Evolutionary conservation across 2,888 invertebrate species (phyloP).

Genomic region (Onthophagus sagittarius): DNA sequence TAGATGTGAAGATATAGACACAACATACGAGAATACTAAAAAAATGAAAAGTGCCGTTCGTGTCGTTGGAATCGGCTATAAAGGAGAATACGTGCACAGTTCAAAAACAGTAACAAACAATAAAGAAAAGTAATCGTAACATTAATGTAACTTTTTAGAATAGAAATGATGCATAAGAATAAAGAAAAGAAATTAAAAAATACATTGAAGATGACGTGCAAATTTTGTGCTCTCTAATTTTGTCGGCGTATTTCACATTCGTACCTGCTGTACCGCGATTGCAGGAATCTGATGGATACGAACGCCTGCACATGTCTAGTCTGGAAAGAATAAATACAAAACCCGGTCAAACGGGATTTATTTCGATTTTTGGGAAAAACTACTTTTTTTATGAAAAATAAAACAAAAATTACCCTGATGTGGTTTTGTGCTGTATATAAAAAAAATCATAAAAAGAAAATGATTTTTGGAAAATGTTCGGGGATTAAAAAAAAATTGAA

Average conservation of each 20-base stretch:
- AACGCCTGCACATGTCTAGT: conserved; percentile 98
- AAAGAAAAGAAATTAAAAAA: conserved; percentile 14
- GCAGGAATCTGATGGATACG: conserved; percentile 91
- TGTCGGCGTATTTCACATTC: conserved; percentile 23
- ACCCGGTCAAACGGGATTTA: conserved; percentile 36
- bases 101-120: conserved; percentile 11
- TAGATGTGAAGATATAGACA: too few species aligned
- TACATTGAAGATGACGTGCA: conserved; percentile 18
- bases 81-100: conserved; percentile 3
- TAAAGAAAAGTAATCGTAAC: too few species aligned
- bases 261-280: conserved; percentile 98
- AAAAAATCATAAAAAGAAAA: conserved; percentile 9
- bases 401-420: not conserved
- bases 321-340: conserved; percentile 60
- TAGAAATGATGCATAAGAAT: conserved; percentile 16
- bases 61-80: not conserved
- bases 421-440: not conserved
- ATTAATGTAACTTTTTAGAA: not conserved
- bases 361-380: not conserved
- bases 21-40: too few species aligned
- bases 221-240: conserved; percentile 17
- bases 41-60: not conserved
- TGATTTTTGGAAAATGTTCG: not conserved
- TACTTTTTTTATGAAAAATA: not conserved
- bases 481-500: not conserved